Base-by-base conservation (phyloP, 1,140 invertebrate genomes). In the Drosophila kohkoa region DNA sequence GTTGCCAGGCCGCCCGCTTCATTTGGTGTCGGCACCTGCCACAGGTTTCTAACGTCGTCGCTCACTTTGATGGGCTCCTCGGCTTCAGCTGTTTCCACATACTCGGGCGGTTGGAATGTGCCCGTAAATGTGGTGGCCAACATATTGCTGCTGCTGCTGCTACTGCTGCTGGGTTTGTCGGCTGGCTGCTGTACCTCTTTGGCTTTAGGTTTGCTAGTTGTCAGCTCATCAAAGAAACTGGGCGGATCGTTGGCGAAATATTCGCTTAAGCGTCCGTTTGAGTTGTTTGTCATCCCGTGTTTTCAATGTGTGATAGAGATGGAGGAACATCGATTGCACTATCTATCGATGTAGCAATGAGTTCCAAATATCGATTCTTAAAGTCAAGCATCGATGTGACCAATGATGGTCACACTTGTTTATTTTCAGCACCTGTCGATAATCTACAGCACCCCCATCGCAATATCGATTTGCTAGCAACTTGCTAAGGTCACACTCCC, bases 211-310 rank as follows among this genome's bases (percentile, higher is more conserved):
- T 86, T 76, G 13, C 74, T 72, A 28, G 46, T 58, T 4, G 88
- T 78, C 55, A 92, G 71, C 83, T 92, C 91, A 83, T 92, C 92
- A 64, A 92, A 92, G 51, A 91, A 92, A 75, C 91, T 92, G 20
- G 92, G 91, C 15, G 92, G 91, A 79, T 92, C 91, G 73, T 92
- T 92, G 2, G 82, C 83, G 74, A 92, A 92, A 58, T 92, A 92
- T 78, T 92, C 90, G 77, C 92, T 92, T 48, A 90, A 58, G 60
- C 83, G 79, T 58, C 74, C 74, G 41, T 80, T 82, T 16, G 79
- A 51, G 67, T 85, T 82, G 57, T 80, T 82, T 73, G 85, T 73
- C 83, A 83, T 79, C 28, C 70, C 74, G 74, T 74, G 46, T 49
- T 38, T 38, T 51, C 13, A 45, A 73, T 79, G 52, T 46, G 11